These are phyloP conservation scores for Andrena praecox DNA, from an alignment of 2,888 invertebrate species.

Conservation along the genomic window DNA sequence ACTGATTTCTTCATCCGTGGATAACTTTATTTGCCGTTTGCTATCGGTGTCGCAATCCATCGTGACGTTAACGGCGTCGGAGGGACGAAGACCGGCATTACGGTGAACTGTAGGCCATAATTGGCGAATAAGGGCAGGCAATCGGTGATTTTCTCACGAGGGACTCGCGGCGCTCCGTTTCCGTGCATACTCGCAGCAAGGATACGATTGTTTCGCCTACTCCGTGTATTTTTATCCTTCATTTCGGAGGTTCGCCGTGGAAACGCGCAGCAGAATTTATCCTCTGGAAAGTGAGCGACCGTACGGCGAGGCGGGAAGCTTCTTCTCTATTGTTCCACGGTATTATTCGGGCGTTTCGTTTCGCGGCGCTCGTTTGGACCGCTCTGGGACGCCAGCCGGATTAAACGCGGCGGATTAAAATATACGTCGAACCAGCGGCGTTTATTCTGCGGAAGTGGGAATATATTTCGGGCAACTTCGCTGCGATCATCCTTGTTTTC, in stretches of 20 bases:
- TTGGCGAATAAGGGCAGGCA: slow-evolving; percentile 57
- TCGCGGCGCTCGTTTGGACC: neutral
- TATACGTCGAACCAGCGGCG: neutral
- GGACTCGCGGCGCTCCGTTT: slow-evolving; percentile 9
- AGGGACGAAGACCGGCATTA: slow-evolving; percentile 46
- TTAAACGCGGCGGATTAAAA: slow-evolving; percentile 18
- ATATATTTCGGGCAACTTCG: slow-evolving; percentile 5
- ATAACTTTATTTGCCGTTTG: slow-evolving; percentile 49
- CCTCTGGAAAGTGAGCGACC: neutral
- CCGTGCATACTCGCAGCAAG: neutral
- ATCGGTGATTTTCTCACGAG: slow-evolving; percentile 61
- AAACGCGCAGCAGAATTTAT: slow-evolving; percentile 9
- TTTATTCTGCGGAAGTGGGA: slow-evolving; percentile 16
- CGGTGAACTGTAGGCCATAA: slow-evolving; percentile 45
- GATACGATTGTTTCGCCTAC: slow-evolving; percentile 21
- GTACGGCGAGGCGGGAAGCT: neutral
- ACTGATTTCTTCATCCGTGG: slow-evolving; percentile 58
- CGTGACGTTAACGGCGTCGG: slow-evolving; percentile 13
- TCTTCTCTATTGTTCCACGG: neutral
- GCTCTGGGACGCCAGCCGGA: neutral
- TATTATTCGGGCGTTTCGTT: neutral
- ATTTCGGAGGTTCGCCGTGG: neutral
- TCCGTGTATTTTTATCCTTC: slow-evolving; percentile 8
- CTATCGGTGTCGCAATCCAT: slow-evolving; percentile 45
- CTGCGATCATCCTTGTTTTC: neutral